These are phyloP conservation scores for Rhyacophila brunnea DNA, from an alignment of 1,140 invertebrate species.

Conservation along the genomic window DNA sequence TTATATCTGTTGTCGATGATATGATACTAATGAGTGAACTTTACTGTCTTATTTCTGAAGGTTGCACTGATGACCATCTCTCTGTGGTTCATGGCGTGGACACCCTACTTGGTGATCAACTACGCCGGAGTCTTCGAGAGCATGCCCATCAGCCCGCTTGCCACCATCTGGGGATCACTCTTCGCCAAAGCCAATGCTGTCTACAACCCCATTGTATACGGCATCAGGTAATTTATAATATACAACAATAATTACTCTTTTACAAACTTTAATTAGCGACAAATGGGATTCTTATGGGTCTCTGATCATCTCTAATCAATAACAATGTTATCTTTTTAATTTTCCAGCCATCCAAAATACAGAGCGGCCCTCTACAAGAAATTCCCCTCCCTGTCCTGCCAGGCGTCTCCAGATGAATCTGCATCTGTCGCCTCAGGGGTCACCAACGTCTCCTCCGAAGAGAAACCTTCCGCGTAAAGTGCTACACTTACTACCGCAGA, in stretches of 20 bases:
- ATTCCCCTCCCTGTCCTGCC: slow-evolving; percentile 61
- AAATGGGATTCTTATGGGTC: too few relatives aligned
- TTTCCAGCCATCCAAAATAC: slow-evolving; percentile 63
- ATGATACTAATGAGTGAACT: too few relatives aligned
- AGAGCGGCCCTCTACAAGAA: slow-evolving; percentile 62
- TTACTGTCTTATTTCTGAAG: too few relatives aligned
- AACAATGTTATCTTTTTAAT: too few relatives aligned
- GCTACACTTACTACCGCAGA: too few relatives aligned
- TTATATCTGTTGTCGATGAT: too few relatives aligned
- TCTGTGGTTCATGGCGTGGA: slow-evolving; percentile 76
- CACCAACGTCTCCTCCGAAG: slow-evolving; percentile 54
- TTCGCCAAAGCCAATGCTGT: slow-evolving; percentile 68
- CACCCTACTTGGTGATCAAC: slow-evolving; percentile 71
- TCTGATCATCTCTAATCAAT: too few relatives aligned
- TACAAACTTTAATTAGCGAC: too few relatives aligned
- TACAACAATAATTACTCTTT: too few relatives aligned
- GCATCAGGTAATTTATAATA: slow-evolving; percentile 52
- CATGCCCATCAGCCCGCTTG: slow-evolving; percentile 61
- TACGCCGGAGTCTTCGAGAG: slow-evolving; percentile 66
- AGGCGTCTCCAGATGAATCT: slow-evolving; percentile 52
- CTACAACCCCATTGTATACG: slow-evolving; percentile 70
- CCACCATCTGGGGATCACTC: slow-evolving; percentile 67
- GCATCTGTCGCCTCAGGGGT: slow-evolving; percentile 57
- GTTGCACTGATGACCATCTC: slow-evolving; percentile 72
- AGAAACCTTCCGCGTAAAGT: slow-evolving; percentile 58